phyloP scores from a whole-genome alignment of 2,797 vertebrate genomes.

The Danio choprae region DNA sequence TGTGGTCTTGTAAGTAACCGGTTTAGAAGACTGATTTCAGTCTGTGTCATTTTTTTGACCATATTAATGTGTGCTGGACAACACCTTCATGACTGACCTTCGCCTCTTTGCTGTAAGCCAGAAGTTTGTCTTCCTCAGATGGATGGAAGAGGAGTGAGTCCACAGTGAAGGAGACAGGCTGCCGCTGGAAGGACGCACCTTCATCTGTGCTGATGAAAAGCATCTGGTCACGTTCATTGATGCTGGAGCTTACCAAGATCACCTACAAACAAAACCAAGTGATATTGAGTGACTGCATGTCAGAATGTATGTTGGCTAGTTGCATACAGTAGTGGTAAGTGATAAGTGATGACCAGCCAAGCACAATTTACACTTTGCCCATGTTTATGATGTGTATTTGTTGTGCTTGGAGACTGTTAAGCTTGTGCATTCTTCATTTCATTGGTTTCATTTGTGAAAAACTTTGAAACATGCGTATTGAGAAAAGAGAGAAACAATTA shows the following conservation, averaged over 20 bases:
- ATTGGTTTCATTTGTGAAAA: no score
- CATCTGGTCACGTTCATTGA: conserved; percentile 90
- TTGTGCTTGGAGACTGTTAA: no score
- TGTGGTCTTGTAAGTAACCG: not conserved
- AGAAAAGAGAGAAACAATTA: no score
- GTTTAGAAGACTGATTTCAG: conserved; percentile 1
- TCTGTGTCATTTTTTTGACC: conserved; percentile 3
- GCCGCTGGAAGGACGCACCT: conserved; percentile 91
- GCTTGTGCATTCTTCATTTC: no score
- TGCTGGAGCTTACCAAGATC: conserved; percentile 91
- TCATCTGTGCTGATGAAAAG: conserved; percentile 94
- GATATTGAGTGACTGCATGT: conserved; percentile 39
- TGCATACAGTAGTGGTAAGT: not conserved
- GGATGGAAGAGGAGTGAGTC: conserved; percentile 93
- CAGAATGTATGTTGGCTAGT: not conserved
- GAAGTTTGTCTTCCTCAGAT: conserved; percentile 91
- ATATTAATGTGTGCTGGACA: conserved; percentile 1
- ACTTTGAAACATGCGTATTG: no score
- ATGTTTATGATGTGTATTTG: no score
- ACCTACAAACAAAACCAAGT: conserved; percentile 77
- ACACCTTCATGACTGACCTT: conserved; percentile 76
- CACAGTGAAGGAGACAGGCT: conserved; percentile 85
- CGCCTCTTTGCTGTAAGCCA: conserved; percentile 90
- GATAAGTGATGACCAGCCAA: no score
- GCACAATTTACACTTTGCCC: no score